Evolutionary conservation across 2,113 vertebrate genomes (phyloP).

Genomic region (Pterophyllum scalare): DNA sequence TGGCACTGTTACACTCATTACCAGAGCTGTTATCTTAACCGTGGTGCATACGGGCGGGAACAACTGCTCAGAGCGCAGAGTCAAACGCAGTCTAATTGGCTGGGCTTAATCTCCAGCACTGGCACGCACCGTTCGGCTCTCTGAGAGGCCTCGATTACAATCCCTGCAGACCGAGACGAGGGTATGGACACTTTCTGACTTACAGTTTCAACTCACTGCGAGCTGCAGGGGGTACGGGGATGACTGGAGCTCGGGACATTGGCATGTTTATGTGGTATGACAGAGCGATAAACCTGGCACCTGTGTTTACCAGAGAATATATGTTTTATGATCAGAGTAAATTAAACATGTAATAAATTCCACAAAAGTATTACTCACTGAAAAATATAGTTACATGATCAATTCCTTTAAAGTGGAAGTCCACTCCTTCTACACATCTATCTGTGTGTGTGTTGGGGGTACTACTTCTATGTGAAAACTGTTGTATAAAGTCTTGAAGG

Average conservation of each 20-base stretch:
- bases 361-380: not conserved
- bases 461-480: too few relatives aligned
- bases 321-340: not conserved
- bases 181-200: slow-evolving; percentile 46
- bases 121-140: slow-evolving; percentile 38
- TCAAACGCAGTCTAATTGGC: slow-evolving; percentile 70
- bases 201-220: slow-evolving; percentile 12
- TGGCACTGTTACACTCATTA: slow-evolving; percentile 52
- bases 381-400: not conserved
- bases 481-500: too few relatives aligned
- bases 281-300: not conserved
- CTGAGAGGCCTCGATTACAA: slow-evolving; percentile 29
- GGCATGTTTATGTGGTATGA: not conserved
- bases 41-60: slow-evolving; percentile 59
- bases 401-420: not conserved
- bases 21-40: slow-evolving; percentile 48
- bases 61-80: slow-evolving; percentile 59
- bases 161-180: slow-evolving; percentile 33
- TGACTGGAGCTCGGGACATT: not conserved
- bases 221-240: not conserved
- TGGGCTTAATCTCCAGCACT: slow-evolving; percentile 46
- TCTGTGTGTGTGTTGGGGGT: not conserved
- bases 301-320: not conserved
- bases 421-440: not conserved
- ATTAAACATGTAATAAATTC: not conserved